phyloP scores from a whole-genome alignment of 2,797 vertebrate genomes.

The Rhincodon typus region DNA sequence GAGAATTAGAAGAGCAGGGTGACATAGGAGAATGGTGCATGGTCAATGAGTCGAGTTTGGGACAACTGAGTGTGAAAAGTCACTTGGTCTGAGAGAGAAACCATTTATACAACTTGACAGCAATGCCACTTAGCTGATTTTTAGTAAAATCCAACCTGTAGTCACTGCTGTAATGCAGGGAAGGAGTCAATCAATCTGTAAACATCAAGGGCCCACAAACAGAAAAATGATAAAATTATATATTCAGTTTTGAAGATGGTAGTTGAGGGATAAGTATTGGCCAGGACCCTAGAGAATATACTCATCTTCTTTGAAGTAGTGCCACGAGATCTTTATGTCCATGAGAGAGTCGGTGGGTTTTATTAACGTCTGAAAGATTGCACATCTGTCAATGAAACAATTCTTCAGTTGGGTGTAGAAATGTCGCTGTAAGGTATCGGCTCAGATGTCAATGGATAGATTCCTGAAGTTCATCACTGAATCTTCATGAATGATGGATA shows the following conservation, averaged over 20 bases:
- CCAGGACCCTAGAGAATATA: background rate
- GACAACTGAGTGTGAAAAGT: no score
- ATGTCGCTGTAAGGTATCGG: background rate
- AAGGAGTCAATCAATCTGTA: background rate
- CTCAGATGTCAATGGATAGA: background rate
- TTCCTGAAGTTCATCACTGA: background rate
- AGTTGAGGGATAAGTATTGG: background rate
- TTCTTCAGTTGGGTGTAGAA: no score
- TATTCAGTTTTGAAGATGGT: no score
- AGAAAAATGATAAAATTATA: background rate
- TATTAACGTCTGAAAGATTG: background rate
- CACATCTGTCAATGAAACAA: background rate
- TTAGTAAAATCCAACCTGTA: background rate
- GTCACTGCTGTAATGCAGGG: background rate
- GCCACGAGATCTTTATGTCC: background rate
- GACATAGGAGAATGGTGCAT: no score
- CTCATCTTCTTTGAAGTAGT: background rate
- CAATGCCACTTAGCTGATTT: no score
- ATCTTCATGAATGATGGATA: background rate
- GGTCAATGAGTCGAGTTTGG: no score
- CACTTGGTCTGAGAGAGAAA: no score
- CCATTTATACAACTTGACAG: no score
- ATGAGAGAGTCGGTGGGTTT: background rate
- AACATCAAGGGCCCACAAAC: background rate
- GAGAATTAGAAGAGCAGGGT: no score